These are phyloP conservation scores for Phymatocera aterrima DNA, from an alignment of 2,888 invertebrate genomes.

Conservation along the genomic window DNA sequence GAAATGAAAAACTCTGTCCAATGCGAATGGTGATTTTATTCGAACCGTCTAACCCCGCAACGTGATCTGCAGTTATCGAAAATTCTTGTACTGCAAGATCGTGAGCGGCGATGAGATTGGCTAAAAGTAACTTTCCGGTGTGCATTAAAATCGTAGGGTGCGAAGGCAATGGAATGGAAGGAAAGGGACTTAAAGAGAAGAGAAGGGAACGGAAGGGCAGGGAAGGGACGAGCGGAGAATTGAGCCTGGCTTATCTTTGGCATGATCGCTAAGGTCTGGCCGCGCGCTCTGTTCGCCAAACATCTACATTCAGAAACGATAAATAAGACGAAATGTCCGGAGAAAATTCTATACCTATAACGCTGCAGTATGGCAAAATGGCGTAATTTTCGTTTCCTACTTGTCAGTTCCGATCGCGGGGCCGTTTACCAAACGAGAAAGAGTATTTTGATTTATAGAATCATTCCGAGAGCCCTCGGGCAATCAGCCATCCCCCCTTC, in stretches of 20 bases:
- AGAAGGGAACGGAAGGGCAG: too few species aligned
- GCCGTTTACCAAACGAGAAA: slow-evolving; percentile 1
- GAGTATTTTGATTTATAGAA: slow-evolving; percentile 37
- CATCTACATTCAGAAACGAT: slow-evolving; percentile 38
- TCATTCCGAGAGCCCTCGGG: background rate
- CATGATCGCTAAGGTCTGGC: slow-evolving; percentile 5
- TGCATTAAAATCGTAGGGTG: background rate
- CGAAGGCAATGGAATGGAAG: too few species aligned
- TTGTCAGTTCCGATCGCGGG: slow-evolving; percentile 13
- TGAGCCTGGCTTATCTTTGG: slow-evolving; percentile 14
- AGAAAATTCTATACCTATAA: slow-evolving; percentile 3
- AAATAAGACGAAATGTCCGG: slow-evolving; percentile 28
- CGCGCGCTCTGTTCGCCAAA: background rate
- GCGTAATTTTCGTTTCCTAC: slow-evolving; percentile 64
- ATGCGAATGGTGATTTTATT: background rate
- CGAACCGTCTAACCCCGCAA: background rate
- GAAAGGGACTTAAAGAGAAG: too few species aligned
- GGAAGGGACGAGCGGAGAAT: background rate
- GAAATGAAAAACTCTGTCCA: background rate
- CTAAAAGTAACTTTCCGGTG: background rate
- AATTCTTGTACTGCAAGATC: background rate
- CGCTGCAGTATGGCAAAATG: slow-evolving; percentile 52
- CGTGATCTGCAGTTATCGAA: background rate
- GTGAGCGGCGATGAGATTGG: background rate
- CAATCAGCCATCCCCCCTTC: slow-evolving; percentile 9